Conservation (phyloP, 2,888 invertebrate species). For the Dimorphilus gyrociliatus region DNA sequence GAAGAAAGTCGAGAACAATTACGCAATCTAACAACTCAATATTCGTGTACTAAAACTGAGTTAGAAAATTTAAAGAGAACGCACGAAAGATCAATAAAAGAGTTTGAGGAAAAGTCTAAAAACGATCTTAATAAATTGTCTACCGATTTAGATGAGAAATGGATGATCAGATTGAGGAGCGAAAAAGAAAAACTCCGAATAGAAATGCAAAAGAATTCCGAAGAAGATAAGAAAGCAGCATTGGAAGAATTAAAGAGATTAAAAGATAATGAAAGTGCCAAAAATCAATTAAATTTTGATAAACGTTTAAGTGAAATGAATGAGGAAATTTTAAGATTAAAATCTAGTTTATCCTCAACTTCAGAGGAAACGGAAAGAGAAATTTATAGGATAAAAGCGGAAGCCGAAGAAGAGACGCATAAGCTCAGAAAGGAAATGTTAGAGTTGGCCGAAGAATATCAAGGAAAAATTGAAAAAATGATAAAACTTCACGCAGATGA, state of each 20-base stretch:
- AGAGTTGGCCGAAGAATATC: constrained; percentile 15
- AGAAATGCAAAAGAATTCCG: constrained; percentile 24
- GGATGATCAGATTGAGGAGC: constrained; percentile 27
- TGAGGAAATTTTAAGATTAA: too few relatives aligned
- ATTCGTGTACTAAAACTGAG: constrained; percentile 18
- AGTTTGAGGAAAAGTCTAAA: constrained; percentile 19
- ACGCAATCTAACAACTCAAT: background rate
- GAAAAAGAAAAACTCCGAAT: constrained; percentile 21
- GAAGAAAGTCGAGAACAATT: too few relatives aligned
- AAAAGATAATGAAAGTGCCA: constrained; percentile 11
- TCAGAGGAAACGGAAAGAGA: too few relatives aligned
- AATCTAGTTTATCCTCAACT: too few relatives aligned
- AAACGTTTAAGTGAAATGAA: too few relatives aligned
- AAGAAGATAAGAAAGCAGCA: constrained; percentile 26
- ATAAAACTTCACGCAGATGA: constrained; percentile 16
- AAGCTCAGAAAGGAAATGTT: constrained; percentile 18
- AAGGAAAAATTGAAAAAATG: constrained; percentile 17
- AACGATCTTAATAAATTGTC: constrained; percentile 18
- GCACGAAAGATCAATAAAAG: constrained; percentile 20
- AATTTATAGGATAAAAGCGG: too few relatives aligned
- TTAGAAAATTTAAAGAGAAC: constrained; percentile 19
- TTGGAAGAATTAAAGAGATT: constrained; percentile 21
- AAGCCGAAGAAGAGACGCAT: constrained; percentile 17
- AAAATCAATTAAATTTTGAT: too few relatives aligned
- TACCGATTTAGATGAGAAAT: constrained; percentile 25